Evolutionary conservation across 1,140 invertebrate species (phyloP).

Genomic region (Meloidogyne floridensis): DNA sequence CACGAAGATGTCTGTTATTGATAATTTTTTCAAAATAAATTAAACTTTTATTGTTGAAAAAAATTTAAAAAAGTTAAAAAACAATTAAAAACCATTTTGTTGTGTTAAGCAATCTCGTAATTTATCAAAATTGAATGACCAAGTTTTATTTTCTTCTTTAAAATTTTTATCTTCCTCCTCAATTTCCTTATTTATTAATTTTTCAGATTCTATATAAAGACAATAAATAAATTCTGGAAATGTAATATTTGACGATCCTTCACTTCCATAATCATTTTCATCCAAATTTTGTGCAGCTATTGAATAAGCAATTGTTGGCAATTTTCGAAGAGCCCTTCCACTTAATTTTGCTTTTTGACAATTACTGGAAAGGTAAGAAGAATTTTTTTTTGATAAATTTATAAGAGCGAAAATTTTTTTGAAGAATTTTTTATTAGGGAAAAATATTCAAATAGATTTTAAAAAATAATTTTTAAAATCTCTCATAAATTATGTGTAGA

Average conservation of each 20-base stretch:
- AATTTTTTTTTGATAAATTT: neutral
- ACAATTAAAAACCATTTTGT: neutral
- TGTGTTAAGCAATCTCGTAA: neutral
- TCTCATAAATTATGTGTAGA: too few species aligned
- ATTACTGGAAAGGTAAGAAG: neutral
- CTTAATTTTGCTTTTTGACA: constrained; percentile 2
- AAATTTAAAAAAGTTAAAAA: neutral
- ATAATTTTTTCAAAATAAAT: neutral
- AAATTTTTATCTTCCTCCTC: neutral
- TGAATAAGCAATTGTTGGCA: constrained; percentile 33
- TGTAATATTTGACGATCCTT: neutral
- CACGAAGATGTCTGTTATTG: too few species aligned
- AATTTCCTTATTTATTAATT: neutral
- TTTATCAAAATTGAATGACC: neutral
- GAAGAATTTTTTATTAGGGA: too few species aligned
- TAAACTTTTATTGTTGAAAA: neutral
- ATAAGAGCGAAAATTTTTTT: too few species aligned
- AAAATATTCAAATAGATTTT: too few species aligned
- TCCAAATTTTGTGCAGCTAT: constrained; percentile 8
- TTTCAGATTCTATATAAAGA: neutral
- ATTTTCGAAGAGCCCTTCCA: constrained; percentile 28
- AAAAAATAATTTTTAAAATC: too few species aligned
- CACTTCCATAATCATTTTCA: neutral
- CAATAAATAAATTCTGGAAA: neutral
- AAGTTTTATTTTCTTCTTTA: neutral